Base-by-base conservation (phyloP, 2,113 vertebrate genomes). In the Tautogolabrus adspersus region DNA sequence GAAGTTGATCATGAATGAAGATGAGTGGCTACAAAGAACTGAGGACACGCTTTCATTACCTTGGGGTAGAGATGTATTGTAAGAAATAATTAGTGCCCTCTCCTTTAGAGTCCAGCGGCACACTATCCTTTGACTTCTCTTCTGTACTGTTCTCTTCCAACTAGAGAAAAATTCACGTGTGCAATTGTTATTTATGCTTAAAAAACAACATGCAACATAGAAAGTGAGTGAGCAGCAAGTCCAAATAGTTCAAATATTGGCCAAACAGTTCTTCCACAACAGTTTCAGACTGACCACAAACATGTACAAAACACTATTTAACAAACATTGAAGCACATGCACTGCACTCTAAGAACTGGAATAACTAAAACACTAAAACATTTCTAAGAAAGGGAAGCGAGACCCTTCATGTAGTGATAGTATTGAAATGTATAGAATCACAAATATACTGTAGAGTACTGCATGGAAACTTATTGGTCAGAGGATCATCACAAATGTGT, bases 41-140 rank as follows among this genome's bases (percentile, higher is more conserved):
- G 77, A 63, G 38, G 52, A 49, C 57, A 68, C 34, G 44, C 0
- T 66, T 54, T 51, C 18, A 64, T 89, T 89, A 99, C 98, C 97
- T 97, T 93, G 96, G 94, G 89, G 96, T 96, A 84, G 96, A 97
- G 94, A 98, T 99, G 86, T 98, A 99, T 88, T 99, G 97, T 51
- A 99, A 93, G 81, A 99, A 99, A 86, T 99, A 99, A 90, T 99
- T 99, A 54, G 98, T 99, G 13, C 94, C 95, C 72, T 89, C 93
- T 19, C 95, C 83, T 59, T 96, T 95, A 8, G 58, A 62, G 8
- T 98, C 97, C 75, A 89, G 90, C 30, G 91, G 77, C n/a, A 91
- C 82, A 13, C 90, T 77, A 63, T 65, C 95, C 80, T 95, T 96
- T 74, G 84, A 84, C 2, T 96, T 95, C 0, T 89, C 90, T n/a